Evolutionary conservation across 2,113 vertebrate species (phyloP).

Genomic region (Anhinga anhinga): DNA sequence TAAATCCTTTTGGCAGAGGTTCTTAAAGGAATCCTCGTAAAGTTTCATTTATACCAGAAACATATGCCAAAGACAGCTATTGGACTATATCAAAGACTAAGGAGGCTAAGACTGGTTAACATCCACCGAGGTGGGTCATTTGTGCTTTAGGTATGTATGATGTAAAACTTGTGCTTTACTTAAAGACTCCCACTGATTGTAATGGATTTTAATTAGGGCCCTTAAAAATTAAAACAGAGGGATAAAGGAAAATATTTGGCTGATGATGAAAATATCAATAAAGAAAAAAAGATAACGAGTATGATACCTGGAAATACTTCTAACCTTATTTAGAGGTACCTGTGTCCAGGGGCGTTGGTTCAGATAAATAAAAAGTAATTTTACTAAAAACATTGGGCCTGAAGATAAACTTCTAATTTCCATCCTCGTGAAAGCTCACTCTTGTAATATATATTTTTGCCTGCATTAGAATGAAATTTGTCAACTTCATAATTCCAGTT

Average conservation of each 20-base stretch:
- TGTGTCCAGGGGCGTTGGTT: not conserved
- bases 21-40: not conserved
- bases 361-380: not conserved
- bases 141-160: not conserved
- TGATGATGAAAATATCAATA: not conserved
- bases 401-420: not conserved
- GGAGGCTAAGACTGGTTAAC: not conserved
- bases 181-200: not conserved
- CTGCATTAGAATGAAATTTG: not conserved
- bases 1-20: not conserved
- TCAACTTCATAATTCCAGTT: not conserved
- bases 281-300: not conserved
- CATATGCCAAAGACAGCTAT: not conserved
- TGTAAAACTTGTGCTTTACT: not conserved
- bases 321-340: not conserved
- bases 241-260: not conserved
- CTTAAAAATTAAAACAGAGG: not conserved
- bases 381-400: not conserved
- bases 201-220: not conserved
- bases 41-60: not conserved
- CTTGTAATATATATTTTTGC: not conserved
- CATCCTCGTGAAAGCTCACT: not conserved
- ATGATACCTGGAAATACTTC: not conserved
- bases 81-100: not conserved
- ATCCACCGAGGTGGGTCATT: not conserved